These are phyloP conservation scores for Diabrotica virgifera DNA, from an alignment of 1,140 invertebrate genomes.

Conservation along the genomic window DNA sequence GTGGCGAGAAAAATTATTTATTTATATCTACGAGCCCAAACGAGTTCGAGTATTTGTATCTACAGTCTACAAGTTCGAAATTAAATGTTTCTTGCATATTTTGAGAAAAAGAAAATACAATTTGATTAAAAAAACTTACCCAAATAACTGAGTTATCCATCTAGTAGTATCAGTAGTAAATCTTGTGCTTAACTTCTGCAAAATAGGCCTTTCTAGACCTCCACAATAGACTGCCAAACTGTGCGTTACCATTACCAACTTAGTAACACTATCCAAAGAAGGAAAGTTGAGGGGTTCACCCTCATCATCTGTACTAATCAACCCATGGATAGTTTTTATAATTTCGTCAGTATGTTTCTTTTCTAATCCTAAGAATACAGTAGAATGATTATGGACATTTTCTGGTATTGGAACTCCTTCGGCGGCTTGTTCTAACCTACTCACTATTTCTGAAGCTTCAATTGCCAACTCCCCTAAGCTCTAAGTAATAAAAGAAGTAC, in stretches of 20 bases:
- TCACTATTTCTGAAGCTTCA: constrained; percentile 48
- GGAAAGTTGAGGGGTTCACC: constrained; percentile 51
- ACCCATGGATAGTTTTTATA: constrained; percentile 41
- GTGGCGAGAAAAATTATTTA: no score
- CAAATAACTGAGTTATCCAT: constrained; percentile 78
- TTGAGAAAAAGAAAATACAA: no score
- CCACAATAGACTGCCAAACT: constrained; percentile 72
- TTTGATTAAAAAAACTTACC: constrained; percentile 49
- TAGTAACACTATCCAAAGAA: constrained; percentile 58
- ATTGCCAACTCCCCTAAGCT: constrained; percentile 47
- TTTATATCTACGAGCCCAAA: no score
- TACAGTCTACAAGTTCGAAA: no score
- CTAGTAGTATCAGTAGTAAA: constrained; percentile 72
- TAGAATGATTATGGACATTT: constrained; percentile 33
- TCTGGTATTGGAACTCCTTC: constrained; percentile 33
- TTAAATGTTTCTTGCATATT: no score
- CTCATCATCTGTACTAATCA: constrained; percentile 50
- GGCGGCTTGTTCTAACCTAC: constrained; percentile 46
- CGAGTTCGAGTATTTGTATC: no score
- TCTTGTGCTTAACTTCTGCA: constrained; percentile 67
- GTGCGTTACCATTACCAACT: constrained; percentile 69
- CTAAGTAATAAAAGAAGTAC: constrained; percentile 27
- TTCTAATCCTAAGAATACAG: constrained; percentile 44
- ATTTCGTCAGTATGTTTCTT: constrained; percentile 44
- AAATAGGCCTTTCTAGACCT: constrained; percentile 64